Evolutionary conservation across 1,140 invertebrate species (phyloP).

Genomic region (Caenorhabditis tropicalis): DNA sequence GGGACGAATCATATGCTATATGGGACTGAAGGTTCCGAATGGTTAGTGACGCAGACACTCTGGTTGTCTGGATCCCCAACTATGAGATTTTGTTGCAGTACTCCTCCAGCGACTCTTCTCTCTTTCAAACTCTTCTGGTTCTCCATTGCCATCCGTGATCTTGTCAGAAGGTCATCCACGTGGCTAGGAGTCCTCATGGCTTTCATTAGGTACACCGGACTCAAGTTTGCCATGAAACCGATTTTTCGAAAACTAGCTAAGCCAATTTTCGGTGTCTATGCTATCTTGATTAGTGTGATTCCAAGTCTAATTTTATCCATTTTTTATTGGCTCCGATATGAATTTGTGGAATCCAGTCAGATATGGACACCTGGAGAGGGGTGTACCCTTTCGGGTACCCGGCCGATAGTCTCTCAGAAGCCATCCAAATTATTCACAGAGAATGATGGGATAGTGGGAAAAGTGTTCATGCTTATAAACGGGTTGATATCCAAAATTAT

Average conservation of each 20-base stretch:
- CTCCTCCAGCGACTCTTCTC: not conserved
- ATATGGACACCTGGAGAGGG: not conserved
- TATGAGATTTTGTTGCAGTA: not conserved
- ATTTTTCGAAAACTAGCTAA: not conserved
- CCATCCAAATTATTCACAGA: not conserved
- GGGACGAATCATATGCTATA: not conserved
- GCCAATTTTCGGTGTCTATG: not conserved
- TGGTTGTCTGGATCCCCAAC: no score
- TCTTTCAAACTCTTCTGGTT: not conserved
- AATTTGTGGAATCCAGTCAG: not conserved
- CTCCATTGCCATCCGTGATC: not conserved
- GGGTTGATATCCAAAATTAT: not conserved
- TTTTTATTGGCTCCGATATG: not conserved
- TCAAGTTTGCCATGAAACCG: not conserved
- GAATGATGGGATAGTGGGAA: not conserved
- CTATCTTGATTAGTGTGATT: not conserved
- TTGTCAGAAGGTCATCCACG: not conserved
- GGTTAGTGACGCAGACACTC: not conserved
- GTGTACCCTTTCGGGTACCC: not conserved
- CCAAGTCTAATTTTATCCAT: not conserved
- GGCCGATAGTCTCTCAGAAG: not conserved
- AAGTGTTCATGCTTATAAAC: not conserved
- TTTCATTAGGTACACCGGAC: not conserved
- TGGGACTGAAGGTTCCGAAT: not conserved
- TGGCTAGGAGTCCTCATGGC: not conserved